These are phyloP conservation scores for Drosophila kanekoi DNA, from an alignment of 2,888 invertebrate species.

Conservation along the genomic window DNA sequence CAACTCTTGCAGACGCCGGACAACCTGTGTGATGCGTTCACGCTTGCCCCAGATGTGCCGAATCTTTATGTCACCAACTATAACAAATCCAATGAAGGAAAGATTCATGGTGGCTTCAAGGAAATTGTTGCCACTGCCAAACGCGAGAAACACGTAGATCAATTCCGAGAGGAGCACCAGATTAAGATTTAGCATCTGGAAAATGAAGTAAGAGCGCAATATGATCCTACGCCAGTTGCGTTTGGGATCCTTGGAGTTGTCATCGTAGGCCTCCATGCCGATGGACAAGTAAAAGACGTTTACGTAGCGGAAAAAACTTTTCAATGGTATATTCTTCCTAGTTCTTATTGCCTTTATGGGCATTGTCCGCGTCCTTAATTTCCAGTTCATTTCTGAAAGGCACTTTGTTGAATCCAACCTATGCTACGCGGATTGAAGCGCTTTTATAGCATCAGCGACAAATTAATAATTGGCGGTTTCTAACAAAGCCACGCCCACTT, in stretches of 20 bases:
- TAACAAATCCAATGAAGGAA: slow-evolving; percentile 75
- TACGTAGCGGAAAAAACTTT: slow-evolving; percentile 64
- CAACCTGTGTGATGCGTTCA: slow-evolving; percentile 57
- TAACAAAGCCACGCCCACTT: slow-evolving; percentile 52
- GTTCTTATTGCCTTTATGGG: background rate
- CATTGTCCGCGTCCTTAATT: slow-evolving; percentile 10
- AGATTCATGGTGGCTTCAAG: slow-evolving; percentile 79
- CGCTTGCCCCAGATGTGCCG: slow-evolving; percentile 67
- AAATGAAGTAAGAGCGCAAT: slow-evolving; percentile 48
- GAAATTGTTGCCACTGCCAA: slow-evolving; percentile 70
- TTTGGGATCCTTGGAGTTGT: background rate
- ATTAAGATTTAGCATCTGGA: slow-evolving; percentile 71
- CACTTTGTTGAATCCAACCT: background rate
- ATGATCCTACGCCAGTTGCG: slow-evolving; percentile 21
- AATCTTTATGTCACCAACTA: slow-evolving; percentile 78
- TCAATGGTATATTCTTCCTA: slow-evolving; percentile 29
- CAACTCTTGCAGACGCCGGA: slow-evolving; percentile 60
- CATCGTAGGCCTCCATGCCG: slow-evolving; percentile 70
- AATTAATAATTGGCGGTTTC: slow-evolving; percentile 60
- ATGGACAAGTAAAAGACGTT: slow-evolving; percentile 70
- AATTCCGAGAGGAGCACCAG: slow-evolving; percentile 66
- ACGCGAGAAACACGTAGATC: slow-evolving; percentile 70
- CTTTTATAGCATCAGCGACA: slow-evolving; percentile 29
- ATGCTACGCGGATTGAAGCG: background rate
- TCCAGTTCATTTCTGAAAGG: slow-evolving; percentile 9